Evolutionary conservation across 1,140 invertebrate genomes (phyloP).

Genomic region (Dendroctonus valens): DNA sequence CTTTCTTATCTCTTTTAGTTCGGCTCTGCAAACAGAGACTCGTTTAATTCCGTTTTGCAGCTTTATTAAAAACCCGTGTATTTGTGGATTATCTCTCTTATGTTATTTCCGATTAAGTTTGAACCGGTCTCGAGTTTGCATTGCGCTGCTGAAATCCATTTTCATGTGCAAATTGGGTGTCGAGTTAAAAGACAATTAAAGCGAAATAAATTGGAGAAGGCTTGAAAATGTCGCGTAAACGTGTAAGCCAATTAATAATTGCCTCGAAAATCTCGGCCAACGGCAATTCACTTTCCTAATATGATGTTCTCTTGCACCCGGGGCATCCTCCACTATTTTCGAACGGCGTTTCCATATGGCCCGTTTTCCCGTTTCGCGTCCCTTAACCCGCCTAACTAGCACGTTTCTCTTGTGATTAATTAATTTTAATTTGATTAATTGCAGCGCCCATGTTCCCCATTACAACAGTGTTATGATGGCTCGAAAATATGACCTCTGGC

Average conservation of each 20-base stretch:
- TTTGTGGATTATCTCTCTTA: neutral
- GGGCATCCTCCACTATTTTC: neutral
- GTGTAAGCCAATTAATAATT: no score
- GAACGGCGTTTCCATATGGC: neutral
- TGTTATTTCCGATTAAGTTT: constrained; percentile 2
- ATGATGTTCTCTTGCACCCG: no score
- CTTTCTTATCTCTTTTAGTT: neutral
- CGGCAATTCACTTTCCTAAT: no score
- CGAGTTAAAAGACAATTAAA: no score
- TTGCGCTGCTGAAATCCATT: no score
- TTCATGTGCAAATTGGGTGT: no score
- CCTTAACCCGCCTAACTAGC: constrained; percentile 19
- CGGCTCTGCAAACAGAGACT: neutral
- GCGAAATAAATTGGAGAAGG: no score
- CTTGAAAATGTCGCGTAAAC: no score
- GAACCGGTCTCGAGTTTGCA: neutral
- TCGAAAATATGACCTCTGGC: constrained; percentile 6
- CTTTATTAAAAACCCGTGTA: constrained; percentile 1
- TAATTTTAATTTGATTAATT: constrained; percentile 36
- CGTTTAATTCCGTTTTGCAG: neutral
- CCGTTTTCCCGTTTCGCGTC: neutral
- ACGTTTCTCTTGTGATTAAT: constrained; percentile 32
- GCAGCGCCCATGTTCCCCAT: constrained; percentile 13
- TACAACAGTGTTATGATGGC: constrained; percentile 3
- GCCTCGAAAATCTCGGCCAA: no score